Evolutionary conservation across 1,140 invertebrate species (phyloP), one percentile per base, ranked within the genome.

Genomic region (Doryteuthis pealeii): DNA sequence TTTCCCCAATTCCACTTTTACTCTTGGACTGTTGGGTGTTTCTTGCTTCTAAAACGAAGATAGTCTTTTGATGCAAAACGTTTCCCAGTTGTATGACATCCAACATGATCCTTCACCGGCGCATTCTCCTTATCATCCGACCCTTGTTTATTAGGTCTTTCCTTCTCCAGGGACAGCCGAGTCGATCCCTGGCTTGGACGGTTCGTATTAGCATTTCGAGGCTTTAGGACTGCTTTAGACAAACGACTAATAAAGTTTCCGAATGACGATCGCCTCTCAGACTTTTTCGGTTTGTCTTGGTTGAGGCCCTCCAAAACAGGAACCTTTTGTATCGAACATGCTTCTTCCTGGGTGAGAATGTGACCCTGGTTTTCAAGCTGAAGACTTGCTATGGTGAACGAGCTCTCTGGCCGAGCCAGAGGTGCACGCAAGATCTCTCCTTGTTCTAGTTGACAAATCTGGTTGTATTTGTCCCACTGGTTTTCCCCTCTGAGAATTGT

Each of bases 381-480:
- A 26, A 83, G 77, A 1, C 78, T 81, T 22, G 80, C 80, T 22
- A 83, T 26, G 12, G 77, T 80, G 65, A 77, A 76, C 33, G 76
- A 78, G 66, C 82, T 82, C 45, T 83, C 82, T 22, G 79, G 82
- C 62, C 76, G 72, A 18, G 78, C 82, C 28, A 83, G 58, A 6
- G 82, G 80, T 30, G 81, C 82, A 15, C 68, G 4, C 74, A 72
- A 32, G 79, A 76, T 70, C 58, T 75, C 76, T n/a, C 33, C 43
- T 6, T 62, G 18, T 62, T 62, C 26, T 22, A 62, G 1, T 2
- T 65, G 73, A 35, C 72, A 70, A 31, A 82, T 70, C n/a, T 80
- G 73, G 28, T 80, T 80, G 71, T 78, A 83, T 73, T 76, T 78
- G 71, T 79, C 72, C 82, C 82, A 84, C 69, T 82, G 81, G 18